Evolutionary conservation across 2,113 vertebrate species (phyloP).

Genomic region (Rhadina sibilatrix): DNA sequence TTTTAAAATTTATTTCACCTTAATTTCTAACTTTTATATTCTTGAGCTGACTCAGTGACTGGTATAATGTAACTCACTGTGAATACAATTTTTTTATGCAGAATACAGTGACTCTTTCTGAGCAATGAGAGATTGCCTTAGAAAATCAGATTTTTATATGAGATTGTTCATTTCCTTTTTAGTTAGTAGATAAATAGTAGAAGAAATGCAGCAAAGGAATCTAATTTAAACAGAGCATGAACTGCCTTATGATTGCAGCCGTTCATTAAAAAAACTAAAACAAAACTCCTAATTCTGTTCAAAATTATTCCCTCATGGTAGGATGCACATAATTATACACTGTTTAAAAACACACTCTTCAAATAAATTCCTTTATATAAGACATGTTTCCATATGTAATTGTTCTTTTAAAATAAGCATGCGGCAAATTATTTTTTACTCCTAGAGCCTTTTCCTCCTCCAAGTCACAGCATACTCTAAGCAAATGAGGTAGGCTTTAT

Average conservation of each 20-base stretch:
- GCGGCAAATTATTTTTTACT: background rate
- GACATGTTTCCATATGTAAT: background rate
- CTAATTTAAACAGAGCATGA: slow-evolving; percentile 66
- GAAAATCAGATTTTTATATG: slow-evolving; percentile 28
- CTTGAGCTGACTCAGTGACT: background rate
- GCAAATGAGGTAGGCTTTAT: background rate
- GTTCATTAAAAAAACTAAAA: slow-evolving; percentile 64
- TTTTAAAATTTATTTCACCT: slow-evolving; percentile 50
- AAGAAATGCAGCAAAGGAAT: slow-evolving; percentile 63
- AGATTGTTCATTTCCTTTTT: slow-evolving; percentile 55
- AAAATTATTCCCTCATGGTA: slow-evolving; percentile 58
- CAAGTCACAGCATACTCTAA: background rate
- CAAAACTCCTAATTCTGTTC: slow-evolving; percentile 44
- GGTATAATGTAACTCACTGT: background rate
- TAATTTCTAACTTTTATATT: background rate
- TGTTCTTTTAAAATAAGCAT: slow-evolving; percentile 10
- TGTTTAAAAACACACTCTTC: slow-evolving; percentile 21
- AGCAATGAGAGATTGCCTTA: background rate
- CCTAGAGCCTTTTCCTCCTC: background rate
- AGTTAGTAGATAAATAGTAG: slow-evolving; percentile 57
- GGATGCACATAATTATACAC: slow-evolving; percentile 48
- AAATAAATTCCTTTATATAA: slow-evolving; percentile 23
- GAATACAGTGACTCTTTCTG: background rate
- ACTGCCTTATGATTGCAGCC: slow-evolving; percentile 49
- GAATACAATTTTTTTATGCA: background rate